Conservation (phyloP, 2,797 vertebrate species). For the Anguilla obscura region DNA sequence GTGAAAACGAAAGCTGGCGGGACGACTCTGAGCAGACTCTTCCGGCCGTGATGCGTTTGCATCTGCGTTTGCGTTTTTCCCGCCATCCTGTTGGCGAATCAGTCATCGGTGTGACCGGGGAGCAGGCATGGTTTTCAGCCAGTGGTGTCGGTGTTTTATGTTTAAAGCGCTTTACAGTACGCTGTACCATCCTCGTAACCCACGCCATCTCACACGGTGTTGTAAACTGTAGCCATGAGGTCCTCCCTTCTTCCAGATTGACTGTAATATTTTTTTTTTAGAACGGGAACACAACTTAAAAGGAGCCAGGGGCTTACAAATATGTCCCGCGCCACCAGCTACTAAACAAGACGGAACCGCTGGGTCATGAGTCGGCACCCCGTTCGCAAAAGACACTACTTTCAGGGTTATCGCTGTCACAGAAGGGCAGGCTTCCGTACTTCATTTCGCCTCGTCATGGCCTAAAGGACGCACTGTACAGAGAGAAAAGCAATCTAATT, state of each 20-base stretch:
- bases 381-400: neutral
- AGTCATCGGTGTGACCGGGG: neutral
- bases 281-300: neutral
- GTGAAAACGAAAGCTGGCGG: neutral
- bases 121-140: neutral
- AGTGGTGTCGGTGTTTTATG: neutral
- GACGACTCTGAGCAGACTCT: neutral
- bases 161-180: neutral
- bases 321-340: neutral
- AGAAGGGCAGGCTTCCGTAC: neutral
- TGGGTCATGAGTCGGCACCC: neutral
- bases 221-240: neutral
- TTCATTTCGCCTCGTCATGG: neutral
- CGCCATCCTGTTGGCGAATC: neutral
- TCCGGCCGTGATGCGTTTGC: neutral
- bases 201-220: neutral
- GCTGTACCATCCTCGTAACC: neutral
- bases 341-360: neutral
- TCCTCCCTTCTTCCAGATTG: neutral
- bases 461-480: neutral
- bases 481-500: conserved; percentile 17
- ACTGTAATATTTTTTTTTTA: neutral
- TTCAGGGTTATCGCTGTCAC: conserved; percentile 1
- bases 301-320: neutral
- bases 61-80: too few species aligned